Conservation (phyloP, 2,113 vertebrate genomes). For the Aptenodytes forsteri region DNA sequence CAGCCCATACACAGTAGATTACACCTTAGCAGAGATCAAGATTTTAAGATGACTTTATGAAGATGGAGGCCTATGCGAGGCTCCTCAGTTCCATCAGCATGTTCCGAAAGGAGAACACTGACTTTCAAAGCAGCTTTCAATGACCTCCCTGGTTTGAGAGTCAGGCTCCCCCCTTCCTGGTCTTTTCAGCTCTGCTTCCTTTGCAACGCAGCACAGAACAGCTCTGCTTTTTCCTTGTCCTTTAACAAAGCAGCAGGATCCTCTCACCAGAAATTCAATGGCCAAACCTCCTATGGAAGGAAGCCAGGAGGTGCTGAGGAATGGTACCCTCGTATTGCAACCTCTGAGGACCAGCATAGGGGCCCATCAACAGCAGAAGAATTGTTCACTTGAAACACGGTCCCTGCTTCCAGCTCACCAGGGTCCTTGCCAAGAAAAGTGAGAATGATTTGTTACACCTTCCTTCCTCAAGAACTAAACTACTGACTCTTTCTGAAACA, state of each 20-base stretch:
- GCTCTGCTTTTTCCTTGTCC: not conserved
- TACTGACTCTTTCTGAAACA: not conserved
- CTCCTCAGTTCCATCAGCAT: not conserved
- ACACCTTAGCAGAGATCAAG: not conserved
- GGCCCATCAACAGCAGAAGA: not conserved
- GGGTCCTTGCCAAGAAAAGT: conserved; percentile 31
- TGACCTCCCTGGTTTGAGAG: not conserved
- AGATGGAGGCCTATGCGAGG: not conserved
- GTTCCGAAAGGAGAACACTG: not conserved
- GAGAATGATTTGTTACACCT: not conserved
- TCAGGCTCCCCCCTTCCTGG: not conserved
- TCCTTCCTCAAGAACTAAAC: not conserved
- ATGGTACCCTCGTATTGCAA: not conserved
- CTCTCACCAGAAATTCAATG: not conserved
- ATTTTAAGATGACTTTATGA: not conserved
- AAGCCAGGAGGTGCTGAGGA: not conserved
- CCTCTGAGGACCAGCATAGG: not conserved
- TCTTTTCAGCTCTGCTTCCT: not conserved
- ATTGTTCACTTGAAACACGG: not conserved
- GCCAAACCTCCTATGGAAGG: not conserved
- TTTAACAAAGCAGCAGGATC: not conserved
- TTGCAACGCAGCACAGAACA: not conserved
- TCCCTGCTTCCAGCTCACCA: not conserved
- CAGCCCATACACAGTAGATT: not conserved
- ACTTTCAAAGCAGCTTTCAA: not conserved